Evolutionary conservation across 2,888 invertebrate genomes (phyloP).

Genomic region (Hyposoter didymator): DNA sequence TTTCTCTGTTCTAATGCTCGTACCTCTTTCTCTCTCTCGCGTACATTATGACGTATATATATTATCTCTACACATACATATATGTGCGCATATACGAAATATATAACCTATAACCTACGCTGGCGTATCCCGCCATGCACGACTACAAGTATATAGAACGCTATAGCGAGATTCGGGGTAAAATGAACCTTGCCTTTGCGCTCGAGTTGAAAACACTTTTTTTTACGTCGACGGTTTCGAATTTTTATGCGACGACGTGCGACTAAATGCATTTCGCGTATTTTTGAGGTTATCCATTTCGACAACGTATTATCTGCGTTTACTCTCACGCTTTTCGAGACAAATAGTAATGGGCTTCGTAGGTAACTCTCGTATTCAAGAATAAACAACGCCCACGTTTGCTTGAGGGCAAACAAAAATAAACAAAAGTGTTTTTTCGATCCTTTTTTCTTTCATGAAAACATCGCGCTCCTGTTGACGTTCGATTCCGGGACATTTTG

Average conservation of each 20-base stretch:
- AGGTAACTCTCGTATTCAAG: neutral
- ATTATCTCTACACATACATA: neutral
- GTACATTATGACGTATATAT: neutral
- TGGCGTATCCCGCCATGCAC: neutral
- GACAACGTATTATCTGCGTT: neutral
- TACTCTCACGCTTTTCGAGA: neutral
- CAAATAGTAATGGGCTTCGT: neutral
- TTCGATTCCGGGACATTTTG: too few species aligned
- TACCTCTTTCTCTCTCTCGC: constrained; percentile 17
- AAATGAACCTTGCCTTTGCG: constrained; percentile 16
- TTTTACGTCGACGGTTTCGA: neutral
- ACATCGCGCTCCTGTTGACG: neutral
- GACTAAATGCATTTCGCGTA: neutral
- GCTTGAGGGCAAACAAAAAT: neutral
- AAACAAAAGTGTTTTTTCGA: neutral
- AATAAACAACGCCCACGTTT: too few species aligned
- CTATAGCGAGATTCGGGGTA: constrained; percentile 25
- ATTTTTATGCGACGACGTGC: neutral
- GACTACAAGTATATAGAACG: constrained; percentile 12
- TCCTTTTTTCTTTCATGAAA: neutral
- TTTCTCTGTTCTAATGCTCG: constrained; percentile 49
- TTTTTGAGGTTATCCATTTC: neutral
- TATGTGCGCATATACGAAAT: neutral
- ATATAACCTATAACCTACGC: constrained; percentile 16
- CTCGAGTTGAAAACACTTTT: neutral